phyloP scores from a whole-genome alignment of 2,797 vertebrate genomes.

The Lagorchestes hirsutus region DNA sequence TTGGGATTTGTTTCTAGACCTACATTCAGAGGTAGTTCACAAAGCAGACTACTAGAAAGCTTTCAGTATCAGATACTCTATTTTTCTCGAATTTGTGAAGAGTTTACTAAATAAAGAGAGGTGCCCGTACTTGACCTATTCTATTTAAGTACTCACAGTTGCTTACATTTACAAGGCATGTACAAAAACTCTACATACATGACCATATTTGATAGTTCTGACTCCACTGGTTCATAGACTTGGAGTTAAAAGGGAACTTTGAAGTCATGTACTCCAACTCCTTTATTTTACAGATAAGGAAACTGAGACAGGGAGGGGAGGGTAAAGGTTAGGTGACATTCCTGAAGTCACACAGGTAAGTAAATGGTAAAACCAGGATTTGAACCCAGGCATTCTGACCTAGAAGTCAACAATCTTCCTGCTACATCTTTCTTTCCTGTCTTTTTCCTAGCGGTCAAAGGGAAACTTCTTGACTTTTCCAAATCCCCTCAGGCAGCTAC shows the following conservation, averaged over 20 bases:
- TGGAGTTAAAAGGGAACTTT: background rate
- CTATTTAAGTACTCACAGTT: background rate
- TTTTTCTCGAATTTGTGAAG: background rate
- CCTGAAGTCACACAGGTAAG: background rate
- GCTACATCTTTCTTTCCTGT: background rate
- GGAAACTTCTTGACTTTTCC: background rate
- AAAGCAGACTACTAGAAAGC: background rate
- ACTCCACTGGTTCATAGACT: background rate
- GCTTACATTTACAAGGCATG: background rate
- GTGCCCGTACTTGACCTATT: background rate
- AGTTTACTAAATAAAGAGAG: background rate
- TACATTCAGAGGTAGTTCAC: background rate
- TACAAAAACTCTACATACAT: background rate
- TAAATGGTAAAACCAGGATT: background rate
- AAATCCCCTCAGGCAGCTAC: background rate
- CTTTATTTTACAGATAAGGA: background rate
- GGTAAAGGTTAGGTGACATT: background rate
- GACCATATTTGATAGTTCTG: background rate
- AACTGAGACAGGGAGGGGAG: background rate
- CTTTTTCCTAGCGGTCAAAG: background rate
- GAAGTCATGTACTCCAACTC: background rate
- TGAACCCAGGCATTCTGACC: background rate
- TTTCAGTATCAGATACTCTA: background rate
- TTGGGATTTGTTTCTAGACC: background rate
- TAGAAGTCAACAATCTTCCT: background rate